Evolutionary conservation across 2,888 invertebrate genomes (phyloP), one percentile per base, ranked within the genome.

Genomic region (Nymphalis urticae): DNA sequence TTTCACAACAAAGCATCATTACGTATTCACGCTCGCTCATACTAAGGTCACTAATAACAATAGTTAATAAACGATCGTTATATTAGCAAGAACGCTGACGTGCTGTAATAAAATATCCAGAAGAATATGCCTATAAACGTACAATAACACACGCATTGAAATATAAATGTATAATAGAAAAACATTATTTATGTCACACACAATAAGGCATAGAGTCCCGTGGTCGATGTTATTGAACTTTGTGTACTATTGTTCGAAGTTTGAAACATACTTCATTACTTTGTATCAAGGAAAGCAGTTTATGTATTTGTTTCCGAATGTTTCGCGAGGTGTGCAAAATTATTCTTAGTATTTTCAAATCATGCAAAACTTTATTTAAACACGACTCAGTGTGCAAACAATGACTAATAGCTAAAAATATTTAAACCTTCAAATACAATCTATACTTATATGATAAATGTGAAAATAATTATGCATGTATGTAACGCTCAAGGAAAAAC

Each of bases 61-160:
- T 84, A 82, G 80, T 79, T 79, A 77, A 82, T 83, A 84, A 84
- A 84, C 79, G 79, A 74, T 73, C 6, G 77, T 75, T 76, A 78
- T 81, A 83, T 81, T 79, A 76, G 78, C 66, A 74, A 77, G 78
- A 82, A 80, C 69, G 79, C 76, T 80, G 79, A 82, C 78, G 78
- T 70, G 69, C 65, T 53, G 76, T 76, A 79, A 79, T 82, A 82
- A 81, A 82, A 81, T 73, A 75, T 80, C 78, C 79, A 69, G 74
- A 75, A 80, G 81, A 84, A 81, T 72, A 76, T 77, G 76, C 77
- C 77, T 76, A 81, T 80, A 79, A 66, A 66, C 66, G 61, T 54
- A 56, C 56, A 66, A 62, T 66, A 48, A 48, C 54, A 51, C 62
- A 69, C 68, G 68, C 64, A 62, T 62, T 62, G 54, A 61, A 51